Conservation (phyloP, 2,797 vertebrate species). For the Pipistrellus kuhlii region DNA sequence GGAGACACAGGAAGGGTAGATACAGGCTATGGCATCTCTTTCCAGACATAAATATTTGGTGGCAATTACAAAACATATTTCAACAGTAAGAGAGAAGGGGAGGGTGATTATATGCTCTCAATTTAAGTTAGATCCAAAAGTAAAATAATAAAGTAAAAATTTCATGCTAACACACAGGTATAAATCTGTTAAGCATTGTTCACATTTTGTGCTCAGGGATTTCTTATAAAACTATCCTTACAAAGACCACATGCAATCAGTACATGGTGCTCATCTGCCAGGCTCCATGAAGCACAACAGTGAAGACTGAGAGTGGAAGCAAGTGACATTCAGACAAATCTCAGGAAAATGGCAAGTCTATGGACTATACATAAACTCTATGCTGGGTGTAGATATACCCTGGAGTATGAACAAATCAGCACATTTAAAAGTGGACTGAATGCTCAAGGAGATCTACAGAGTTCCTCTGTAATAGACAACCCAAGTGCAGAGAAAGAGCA, state of each 20-base stretch:
- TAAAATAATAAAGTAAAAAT: neutral
- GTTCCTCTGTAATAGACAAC: neutral
- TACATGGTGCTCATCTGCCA: too few species aligned
- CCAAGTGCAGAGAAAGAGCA: neutral
- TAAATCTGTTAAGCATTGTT: neutral
- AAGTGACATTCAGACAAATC: slow-evolving; percentile 58
- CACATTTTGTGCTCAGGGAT: neutral
- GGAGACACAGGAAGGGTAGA: neutral
- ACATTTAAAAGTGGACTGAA: neutral
- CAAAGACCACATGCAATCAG: neutral
- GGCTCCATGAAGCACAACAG: neutral
- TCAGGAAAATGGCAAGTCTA: neutral
- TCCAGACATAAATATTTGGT: neutral
- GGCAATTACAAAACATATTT: neutral
- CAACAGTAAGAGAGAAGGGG: neutral
- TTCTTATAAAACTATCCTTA: neutral
- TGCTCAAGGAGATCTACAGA: neutral
- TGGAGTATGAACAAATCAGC: neutral
- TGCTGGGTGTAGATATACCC: neutral
- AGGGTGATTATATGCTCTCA: neutral
- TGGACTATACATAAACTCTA: neutral
- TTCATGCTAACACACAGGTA: neutral
- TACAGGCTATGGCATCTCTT: neutral
- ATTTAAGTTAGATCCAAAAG: neutral
- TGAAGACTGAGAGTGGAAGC: slow-evolving; percentile 67